phyloP scores from a whole-genome alignment of 2,797 vertebrate genomes.

The Pseudopleuronectes americanus region DNA sequence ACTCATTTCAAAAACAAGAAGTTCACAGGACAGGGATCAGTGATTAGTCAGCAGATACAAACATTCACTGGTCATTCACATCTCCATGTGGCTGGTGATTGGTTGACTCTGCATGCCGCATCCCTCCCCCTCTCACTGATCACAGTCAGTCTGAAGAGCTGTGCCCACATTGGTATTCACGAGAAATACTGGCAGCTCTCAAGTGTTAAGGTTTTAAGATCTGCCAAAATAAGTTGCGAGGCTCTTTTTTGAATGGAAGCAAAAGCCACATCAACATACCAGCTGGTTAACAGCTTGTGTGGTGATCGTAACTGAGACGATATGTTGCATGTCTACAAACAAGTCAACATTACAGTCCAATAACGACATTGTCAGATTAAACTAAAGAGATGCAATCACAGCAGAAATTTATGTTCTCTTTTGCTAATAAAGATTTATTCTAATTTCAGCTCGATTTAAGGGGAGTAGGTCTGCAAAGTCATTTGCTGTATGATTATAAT shows the following conservation, averaged over 20 bases:
- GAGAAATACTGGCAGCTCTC: neutral
- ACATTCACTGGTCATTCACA: too few relatives aligned
- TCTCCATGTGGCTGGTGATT: neutral
- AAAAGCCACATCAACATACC: neutral
- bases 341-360: neutral
- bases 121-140: neutral
- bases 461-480: neutral
- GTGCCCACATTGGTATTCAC: neutral
- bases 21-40: too few relatives aligned
- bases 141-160: neutral
- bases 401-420: too few relatives aligned
- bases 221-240: neutral
- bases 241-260: neutral
- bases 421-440: too few relatives aligned
- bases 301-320: neutral
- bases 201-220: neutral
- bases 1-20: too few relatives aligned
- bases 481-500: neutral
- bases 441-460: too few relatives aligned
- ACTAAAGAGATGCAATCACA: too few relatives aligned
- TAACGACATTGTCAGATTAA: neutral
- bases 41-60: too few relatives aligned
- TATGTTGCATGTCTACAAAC: neutral
- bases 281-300: constrained; percentile 2
- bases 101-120: too few relatives aligned